These are phyloP conservation scores for Zaprionus lineosus DNA, from an alignment of 2,888 invertebrate genomes.

Conservation along the genomic window DNA sequence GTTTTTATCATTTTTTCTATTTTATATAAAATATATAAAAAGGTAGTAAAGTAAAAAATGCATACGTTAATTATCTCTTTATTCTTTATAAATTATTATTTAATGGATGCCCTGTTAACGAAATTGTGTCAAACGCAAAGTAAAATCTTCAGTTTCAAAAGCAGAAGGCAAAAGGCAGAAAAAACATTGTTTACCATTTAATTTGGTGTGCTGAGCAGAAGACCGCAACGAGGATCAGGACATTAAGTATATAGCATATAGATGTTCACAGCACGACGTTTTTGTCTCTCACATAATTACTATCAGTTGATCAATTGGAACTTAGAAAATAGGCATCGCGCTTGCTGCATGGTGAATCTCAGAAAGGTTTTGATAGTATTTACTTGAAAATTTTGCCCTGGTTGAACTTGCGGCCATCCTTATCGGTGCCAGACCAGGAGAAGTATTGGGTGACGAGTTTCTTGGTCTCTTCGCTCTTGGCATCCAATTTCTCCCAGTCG, in stretches of 20 bases:
- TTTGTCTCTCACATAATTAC: conserved; percentile 45
- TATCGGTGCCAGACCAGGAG: conserved; percentile 94
- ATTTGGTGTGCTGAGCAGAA: conserved; percentile 54
- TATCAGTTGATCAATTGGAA: conserved; percentile 52
- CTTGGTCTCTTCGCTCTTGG: conserved; percentile 91
- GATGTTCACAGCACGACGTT: conserved; percentile 55
- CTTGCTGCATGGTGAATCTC: conserved; percentile 54
- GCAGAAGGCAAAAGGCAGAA: conserved; percentile 49
- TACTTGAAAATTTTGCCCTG: conserved; percentile 99
- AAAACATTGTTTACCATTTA: conserved; percentile 22
- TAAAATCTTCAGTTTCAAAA: conserved; percentile 50
- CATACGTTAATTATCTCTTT: conserved; percentile 48
- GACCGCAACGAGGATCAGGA: conserved; percentile 24
- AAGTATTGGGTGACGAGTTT: conserved; percentile 94
- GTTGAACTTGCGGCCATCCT: conserved; percentile 95
- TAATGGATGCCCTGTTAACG: conserved; percentile 52
- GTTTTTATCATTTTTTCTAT: not conserved
- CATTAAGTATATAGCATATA: conserved; percentile 26
- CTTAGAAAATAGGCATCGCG: conserved; percentile 58
- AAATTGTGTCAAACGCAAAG: conserved; percentile 32
- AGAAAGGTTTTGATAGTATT: conserved; percentile 30
- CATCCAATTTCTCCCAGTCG: conserved; percentile 96
- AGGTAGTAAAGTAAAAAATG: conserved; percentile 39
- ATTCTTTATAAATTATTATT: conserved; percentile 67
- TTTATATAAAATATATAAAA: not conserved